Evolutionary conservation across 1,140 invertebrate species (phyloP).

Genomic region (Lamellibrachia luymesi): DNA sequence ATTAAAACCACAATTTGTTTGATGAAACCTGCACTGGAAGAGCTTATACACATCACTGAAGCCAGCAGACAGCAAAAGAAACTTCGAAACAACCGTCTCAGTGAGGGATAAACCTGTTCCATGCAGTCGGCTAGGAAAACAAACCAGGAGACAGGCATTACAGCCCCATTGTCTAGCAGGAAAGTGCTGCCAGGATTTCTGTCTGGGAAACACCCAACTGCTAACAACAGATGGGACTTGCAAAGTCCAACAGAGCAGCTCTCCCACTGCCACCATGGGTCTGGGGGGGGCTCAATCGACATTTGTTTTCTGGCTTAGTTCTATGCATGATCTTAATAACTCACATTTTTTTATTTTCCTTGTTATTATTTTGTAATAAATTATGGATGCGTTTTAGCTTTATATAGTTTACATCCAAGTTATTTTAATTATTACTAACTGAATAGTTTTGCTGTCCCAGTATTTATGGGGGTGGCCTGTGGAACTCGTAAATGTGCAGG

Average conservation of each 20-base stretch:
- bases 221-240: background rate
- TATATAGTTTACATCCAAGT: too few relatives aligned
- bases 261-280: background rate
- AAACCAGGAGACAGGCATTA: background rate
- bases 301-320: background rate
- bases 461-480: too few relatives aligned
- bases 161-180: background rate
- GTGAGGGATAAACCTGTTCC: background rate
- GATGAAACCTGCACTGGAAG: background rate
- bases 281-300: background rate
- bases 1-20: background rate
- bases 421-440: too few relatives aligned
- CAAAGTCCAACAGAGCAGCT: background rate
- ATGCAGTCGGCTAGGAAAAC: background rate
- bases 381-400: background rate
- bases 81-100: background rate
- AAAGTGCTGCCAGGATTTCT: background rate
- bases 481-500: too few relatives aligned
- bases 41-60: background rate
- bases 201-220: background rate
- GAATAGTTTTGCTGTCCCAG: too few relatives aligned
- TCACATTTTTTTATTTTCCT: background rate
- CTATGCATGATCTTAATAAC: background rate
- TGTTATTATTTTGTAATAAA: background rate
- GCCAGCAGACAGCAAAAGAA: background rate